These are phyloP conservation scores for Nematostella vectensis DNA, from an alignment of 92 coral and sea anemone genomes.

Conservation along the genomic window DNA sequence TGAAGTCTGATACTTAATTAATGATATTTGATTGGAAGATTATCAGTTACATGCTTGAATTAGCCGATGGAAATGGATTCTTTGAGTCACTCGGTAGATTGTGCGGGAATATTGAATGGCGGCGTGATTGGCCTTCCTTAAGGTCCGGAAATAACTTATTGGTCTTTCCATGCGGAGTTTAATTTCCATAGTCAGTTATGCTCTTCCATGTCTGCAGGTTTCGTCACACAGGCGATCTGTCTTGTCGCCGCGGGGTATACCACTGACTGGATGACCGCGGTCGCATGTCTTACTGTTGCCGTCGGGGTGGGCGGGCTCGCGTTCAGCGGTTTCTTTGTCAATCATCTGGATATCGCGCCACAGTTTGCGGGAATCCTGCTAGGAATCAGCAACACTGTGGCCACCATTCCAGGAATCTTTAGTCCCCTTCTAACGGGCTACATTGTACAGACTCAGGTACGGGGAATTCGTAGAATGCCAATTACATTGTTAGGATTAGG, in stretches of 20 bases:
- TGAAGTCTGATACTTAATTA: too few species aligned
- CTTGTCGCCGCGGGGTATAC: slow-evolving; percentile 78
- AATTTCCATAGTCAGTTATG: too few species aligned
- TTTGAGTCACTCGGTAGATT: too few species aligned
- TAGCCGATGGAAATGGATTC: too few species aligned
- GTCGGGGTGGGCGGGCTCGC: slow-evolving; percentile 91
- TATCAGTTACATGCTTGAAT: too few species aligned
- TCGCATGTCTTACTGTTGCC: slow-evolving; percentile 66
- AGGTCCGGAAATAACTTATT: too few species aligned
- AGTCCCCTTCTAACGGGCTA: slow-evolving; percentile 88
- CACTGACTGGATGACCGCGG: slow-evolving; percentile 54
- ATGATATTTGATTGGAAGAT: too few species aligned
- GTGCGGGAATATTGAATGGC: too few species aligned
- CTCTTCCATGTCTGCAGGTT: slow-evolving; percentile 65
- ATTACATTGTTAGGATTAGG: neutral
- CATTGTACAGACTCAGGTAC: slow-evolving; percentile 72
- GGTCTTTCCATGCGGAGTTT: too few species aligned
- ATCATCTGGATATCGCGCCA: slow-evolving; percentile 91
- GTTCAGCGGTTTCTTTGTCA: slow-evolving; percentile 95
- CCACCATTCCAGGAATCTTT: slow-evolving; percentile 84
- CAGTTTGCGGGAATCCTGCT: slow-evolving; percentile 80
- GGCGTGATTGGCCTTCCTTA: too few species aligned
- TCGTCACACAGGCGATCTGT: slow-evolving; percentile 64
- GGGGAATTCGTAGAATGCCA: neutral
- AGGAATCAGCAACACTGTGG: slow-evolving; percentile 81